Conservation (phyloP, 1,140 invertebrate genomes). For the Formica exsecta region DNA sequence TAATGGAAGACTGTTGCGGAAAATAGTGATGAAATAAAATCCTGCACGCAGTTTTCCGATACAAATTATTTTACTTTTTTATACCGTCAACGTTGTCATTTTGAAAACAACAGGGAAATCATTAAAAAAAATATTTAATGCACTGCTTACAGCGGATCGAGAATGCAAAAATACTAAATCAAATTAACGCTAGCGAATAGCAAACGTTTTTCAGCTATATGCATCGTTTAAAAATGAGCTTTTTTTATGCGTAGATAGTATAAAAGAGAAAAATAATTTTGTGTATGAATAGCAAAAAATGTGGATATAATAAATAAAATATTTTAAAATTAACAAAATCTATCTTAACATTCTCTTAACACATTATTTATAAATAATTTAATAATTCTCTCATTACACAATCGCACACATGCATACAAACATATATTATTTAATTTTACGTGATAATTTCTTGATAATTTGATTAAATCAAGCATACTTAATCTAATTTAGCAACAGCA, state of each 20-base stretch:
- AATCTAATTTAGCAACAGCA: not conserved
- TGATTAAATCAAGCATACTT: not conserved
- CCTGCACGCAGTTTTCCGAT: constrained; percentile 22
- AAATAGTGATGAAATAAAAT: constrained; percentile 41
- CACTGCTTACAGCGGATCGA: not conserved
- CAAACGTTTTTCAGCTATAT: not conserved
- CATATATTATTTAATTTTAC: not conserved
- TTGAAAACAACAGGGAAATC: constrained; percentile 27
- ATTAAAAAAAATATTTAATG: constrained; percentile 28
- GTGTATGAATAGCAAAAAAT: not conserved
- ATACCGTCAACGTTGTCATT: constrained; percentile 7
- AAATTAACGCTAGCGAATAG: constrained; percentile 21
- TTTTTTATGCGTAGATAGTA: not conserved
- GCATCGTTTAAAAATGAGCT: not conserved
- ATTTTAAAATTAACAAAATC: too few species aligned
- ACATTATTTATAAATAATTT: not conserved
- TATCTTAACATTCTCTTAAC: too few species aligned
- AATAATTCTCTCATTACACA: not conserved
- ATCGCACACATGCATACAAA: too few species aligned
- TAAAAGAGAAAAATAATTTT: constrained; percentile 8
- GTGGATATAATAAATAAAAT: too few species aligned
- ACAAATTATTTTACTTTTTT: constrained; percentile 41
- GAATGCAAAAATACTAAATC: constrained; percentile 31
- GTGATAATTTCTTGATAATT: not conserved
- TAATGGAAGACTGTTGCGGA: constrained; percentile 26